phyloP scores from a whole-genome alignment of 2,113 vertebrate genomes.

The Macrotis lagotis region DNA sequence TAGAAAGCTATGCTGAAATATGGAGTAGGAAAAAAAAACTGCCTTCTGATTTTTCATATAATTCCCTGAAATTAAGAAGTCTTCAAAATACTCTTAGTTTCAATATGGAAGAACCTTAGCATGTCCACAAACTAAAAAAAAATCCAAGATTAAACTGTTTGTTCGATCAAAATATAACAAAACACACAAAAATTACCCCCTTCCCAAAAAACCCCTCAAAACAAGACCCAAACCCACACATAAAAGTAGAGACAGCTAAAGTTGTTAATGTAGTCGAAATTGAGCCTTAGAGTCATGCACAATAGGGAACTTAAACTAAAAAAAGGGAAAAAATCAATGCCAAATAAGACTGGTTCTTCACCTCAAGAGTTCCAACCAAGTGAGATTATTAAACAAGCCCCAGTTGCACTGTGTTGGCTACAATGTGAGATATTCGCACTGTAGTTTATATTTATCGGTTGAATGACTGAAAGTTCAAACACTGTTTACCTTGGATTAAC shows the following conservation, averaged over 20 bases:
- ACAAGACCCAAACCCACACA: not conserved
- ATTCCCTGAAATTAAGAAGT: slow-evolving; percentile 36
- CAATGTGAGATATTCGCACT: slow-evolving; percentile 48
- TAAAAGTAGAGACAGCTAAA: slow-evolving; percentile 58
- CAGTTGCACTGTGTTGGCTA: slow-evolving; percentile 22
- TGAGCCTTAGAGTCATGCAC: slow-evolving; percentile 65
- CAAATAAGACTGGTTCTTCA: slow-evolving; percentile 73
- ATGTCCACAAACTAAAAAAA: slow-evolving; percentile 47
- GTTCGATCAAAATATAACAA: slow-evolving; percentile 30
- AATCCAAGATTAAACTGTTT: slow-evolving; percentile 40
- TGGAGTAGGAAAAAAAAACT: not conserved
- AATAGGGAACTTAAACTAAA: slow-evolving; percentile 66
- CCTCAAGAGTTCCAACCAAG: slow-evolving; percentile 74
- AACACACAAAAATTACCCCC: not conserved
- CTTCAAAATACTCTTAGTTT: slow-evolving; percentile 51
- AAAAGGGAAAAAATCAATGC: slow-evolving; percentile 75
- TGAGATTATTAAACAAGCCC: slow-evolving; percentile 74
- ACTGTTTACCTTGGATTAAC: slow-evolving; percentile 55
- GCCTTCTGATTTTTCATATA: slow-evolving; percentile 16
- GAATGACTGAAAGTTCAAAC: slow-evolving; percentile 34
- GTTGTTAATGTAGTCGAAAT: slow-evolving; percentile 69
- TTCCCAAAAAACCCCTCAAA: too few relatives aligned
- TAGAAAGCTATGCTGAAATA: slow-evolving; percentile 42
- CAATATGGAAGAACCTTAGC: slow-evolving; percentile 3
- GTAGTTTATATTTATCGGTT: slow-evolving; percentile 8